These are phyloP conservation scores for Mechanitis messenoides DNA, from an alignment of 2,888 invertebrate species.

Conservation along the genomic window DNA sequence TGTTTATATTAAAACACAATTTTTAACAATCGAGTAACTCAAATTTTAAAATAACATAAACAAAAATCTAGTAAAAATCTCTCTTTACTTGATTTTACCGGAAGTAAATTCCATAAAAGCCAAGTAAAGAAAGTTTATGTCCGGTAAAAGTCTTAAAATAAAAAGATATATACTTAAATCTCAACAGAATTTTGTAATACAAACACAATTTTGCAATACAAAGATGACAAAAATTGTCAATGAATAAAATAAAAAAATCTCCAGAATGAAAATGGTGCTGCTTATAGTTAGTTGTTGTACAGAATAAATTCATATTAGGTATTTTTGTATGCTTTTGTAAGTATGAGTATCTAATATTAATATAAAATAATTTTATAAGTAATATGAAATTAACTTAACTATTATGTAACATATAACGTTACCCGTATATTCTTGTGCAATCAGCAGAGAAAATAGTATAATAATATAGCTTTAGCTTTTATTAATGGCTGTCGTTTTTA, in stretches of 20 bases:
- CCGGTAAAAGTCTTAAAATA: no score
- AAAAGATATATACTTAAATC: no score
- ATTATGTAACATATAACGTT: neutral
- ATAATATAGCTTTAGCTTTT: slow-evolving; percentile 19
- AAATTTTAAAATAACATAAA: neutral
- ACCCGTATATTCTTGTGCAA: slow-evolving; percentile 39
- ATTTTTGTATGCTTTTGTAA: slow-evolving; percentile 56
- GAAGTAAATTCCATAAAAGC: no score
- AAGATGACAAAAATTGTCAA: slow-evolving; percentile 47
- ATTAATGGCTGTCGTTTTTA: slow-evolving; percentile 6
- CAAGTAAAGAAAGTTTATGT: no score
- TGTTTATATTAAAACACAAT: neutral
- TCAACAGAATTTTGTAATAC: no score
- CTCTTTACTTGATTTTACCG: no score
- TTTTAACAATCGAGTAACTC: neutral
- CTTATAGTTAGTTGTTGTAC: slow-evolving; percentile 73
- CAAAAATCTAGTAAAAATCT: no score
- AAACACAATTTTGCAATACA: no score
- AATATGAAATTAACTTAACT: neutral
- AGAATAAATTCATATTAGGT: slow-evolving; percentile 71
- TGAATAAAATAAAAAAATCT: slow-evolving; percentile 35
- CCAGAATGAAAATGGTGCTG: slow-evolving; percentile 73
- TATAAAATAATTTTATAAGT: slow-evolving; percentile 16
- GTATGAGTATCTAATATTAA: slow-evolving; percentile 34
- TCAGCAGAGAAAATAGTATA: slow-evolving; percentile 39